Base-by-base conservation (phyloP, 2,113 vertebrate species). In the Rissa tridactyla region DNA sequence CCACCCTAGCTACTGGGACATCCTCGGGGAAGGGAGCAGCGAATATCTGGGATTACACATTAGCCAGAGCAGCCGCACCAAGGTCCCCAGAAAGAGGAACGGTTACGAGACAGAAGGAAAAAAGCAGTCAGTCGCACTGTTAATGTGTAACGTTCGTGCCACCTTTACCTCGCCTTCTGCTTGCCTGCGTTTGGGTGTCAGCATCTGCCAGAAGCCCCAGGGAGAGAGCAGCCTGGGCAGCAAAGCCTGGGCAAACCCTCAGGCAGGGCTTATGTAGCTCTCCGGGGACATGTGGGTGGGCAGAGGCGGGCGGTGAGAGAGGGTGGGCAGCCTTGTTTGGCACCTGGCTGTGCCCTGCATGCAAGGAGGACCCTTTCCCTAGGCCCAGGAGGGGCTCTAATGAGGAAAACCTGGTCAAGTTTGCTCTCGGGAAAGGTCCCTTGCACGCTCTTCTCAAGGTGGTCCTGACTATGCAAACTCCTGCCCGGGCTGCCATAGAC, bases 181-280 rank as follows among this genome's bases (percentile, higher is more conserved):
- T 91, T 4, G 0, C 77, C 42, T 71, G 25, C 14, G 29, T 71
- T 36, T 11, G 8, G 42, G 23, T 62, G 4, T 18, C 83, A 13
- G 55, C 81, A 57, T 58, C 91, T 65, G 71, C 62, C 66, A 49
- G 52, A 30, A 44, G 1, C 7, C 20, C 7, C 29, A 10, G 3
- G 5, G 8, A 42, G 12, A 19, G 32, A 34, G 36, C 15, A 82
- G 19, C n/a, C n/a, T 1, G 1, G 22, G 26, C 26, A 71, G 46
- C 49, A 70, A 54, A 79, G 2, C 3, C 22, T 0, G 0, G 47
- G 3, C 3, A 1, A 4, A 1, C 1, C 23, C 38, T 42, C 4
- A 10, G 34, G 13, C 46, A 9, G 72, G 36, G 49, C 16, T 91
- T 38, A 6, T 2, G 19, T 62, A n/a, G 4, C 27, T 20, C 20